These are phyloP conservation scores for Lampris megalopsis DNA, from an alignment of 2,113 vertebrate genomes.

Conservation along the genomic window DNA sequence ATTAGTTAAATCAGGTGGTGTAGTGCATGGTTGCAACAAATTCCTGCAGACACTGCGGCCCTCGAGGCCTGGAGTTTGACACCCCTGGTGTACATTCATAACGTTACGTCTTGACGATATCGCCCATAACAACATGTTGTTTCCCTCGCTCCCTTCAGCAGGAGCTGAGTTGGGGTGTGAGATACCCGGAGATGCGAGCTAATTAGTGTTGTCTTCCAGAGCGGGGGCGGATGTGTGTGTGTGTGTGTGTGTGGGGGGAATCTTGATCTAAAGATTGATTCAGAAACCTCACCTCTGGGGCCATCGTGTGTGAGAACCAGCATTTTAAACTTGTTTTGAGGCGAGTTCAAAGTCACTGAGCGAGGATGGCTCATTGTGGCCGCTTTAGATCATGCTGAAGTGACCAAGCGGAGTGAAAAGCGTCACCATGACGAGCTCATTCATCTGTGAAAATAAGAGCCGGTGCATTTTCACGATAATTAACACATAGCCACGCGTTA, in stretches of 20 bases:
- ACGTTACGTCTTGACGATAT: too few relatives aligned
- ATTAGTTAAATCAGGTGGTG: too few relatives aligned
- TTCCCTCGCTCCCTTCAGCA: slow-evolving; percentile 31
- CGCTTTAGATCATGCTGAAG: slow-evolving; percentile 61
- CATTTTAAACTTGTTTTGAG: slow-evolving; percentile 73
- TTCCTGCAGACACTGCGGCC: too few relatives aligned
- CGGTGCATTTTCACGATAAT: slow-evolving; percentile 72
- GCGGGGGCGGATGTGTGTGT: background rate
- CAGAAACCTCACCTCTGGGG: slow-evolving; percentile 71
- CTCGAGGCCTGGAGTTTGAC: too few relatives aligned
- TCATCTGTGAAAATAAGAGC: slow-evolving; percentile 84
- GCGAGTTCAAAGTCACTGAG: slow-evolving; percentile 75
- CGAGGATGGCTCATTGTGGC: slow-evolving; percentile 75
- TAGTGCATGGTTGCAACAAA: too few relatives aligned
- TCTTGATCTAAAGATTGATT: slow-evolving; percentile 75
- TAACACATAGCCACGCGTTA: slow-evolving; percentile 75
- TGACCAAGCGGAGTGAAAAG: slow-evolving; percentile 77
- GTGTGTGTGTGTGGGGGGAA: background rate
- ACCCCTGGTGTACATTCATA: too few relatives aligned
- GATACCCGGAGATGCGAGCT: slow-evolving; percentile 73
- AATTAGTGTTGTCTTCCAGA: slow-evolving; percentile 75
- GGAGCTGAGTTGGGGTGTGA: slow-evolving; percentile 38
- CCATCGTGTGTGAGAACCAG: slow-evolving; percentile 80
- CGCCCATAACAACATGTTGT: slow-evolving; percentile 37
- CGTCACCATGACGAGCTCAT: slow-evolving; percentile 79